A percentile compares a stretch with the other conserved stretches of the same genome.
These are phyloP conservation scores for Pomatostomus ruficeps DNA, from an alignment of 2,113 vertebrate genomes.

Conservation along the genomic window DNA sequence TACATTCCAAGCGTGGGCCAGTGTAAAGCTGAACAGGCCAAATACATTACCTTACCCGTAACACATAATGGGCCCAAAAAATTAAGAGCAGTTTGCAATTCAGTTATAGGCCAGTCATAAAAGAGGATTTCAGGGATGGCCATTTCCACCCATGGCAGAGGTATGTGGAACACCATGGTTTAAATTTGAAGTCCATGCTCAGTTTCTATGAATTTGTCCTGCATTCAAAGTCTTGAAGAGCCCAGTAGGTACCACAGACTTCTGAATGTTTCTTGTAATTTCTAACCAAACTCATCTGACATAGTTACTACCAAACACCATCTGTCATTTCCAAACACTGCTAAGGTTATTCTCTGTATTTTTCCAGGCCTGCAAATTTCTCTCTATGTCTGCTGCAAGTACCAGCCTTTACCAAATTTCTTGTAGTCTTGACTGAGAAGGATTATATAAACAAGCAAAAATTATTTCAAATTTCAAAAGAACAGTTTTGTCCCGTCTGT, in stretches of 20 bases:
- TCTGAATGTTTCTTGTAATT: background rate
- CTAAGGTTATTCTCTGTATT: background rate
- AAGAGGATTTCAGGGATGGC: background rate
- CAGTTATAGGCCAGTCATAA: background rate
- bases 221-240: background rate
- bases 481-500: background rate
- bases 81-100: background rate
- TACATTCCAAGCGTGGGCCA: background rate
- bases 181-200: background rate
- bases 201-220: background rate
- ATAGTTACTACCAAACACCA: background rate
- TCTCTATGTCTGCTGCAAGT: background rate
- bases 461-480: background rate
- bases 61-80: background rate
- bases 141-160: background rate
- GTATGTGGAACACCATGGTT: fast-evolving
- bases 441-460: background rate
- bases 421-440: background rate
- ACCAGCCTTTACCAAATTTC: background rate
- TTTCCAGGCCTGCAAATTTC: background rate
- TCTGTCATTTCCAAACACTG: background rate
- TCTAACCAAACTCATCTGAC: background rate
- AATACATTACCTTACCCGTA: background rate
- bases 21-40: background rate
- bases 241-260: background rate